A percentile compares a stretch with the other conserved stretches of the same genome.
phyloP scores from a whole-genome alignment of 2,113 vertebrate genomes.

The Phoenicopterus ruber region DNA sequence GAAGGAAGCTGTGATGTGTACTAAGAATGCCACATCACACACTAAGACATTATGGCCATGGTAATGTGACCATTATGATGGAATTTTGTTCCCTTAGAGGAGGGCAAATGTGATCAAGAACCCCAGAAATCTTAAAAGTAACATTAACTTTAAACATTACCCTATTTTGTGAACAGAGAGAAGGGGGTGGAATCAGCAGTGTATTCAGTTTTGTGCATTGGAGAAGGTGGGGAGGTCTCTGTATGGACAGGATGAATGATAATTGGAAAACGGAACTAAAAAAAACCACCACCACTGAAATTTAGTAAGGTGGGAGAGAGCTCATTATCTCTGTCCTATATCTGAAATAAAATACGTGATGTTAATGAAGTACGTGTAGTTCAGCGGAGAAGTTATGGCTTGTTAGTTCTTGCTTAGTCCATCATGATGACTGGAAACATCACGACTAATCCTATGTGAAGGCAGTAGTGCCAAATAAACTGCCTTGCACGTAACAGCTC shows the following conservation, averaged over 20 bases:
- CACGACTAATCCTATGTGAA: neutral
- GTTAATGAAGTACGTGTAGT: neutral
- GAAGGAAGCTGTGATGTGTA: neutral
- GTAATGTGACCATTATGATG: neutral
- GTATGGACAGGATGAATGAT: neutral
- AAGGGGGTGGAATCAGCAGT: neutral
- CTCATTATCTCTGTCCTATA: neutral
- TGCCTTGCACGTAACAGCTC: neutral
- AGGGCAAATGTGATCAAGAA: neutral
- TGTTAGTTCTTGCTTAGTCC: neutral
- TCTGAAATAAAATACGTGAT: neutral
- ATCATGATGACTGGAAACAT: neutral
- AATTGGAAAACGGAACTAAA: neutral
- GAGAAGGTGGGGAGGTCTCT: neutral
- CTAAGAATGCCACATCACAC: neutral
- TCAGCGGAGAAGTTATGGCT: neutral
- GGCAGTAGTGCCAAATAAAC: neutral
- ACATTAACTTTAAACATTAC: neutral
- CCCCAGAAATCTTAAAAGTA: neutral
- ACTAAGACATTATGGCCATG: neutral
- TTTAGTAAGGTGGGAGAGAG: neutral
- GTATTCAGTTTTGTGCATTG: neutral
- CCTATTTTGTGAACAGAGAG: neutral
- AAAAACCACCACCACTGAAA: neutral
- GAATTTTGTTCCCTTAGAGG: neutral